Conservation (phyloP, 2,113 vertebrate genomes). For the Takifugu bimaculatus region DNA sequence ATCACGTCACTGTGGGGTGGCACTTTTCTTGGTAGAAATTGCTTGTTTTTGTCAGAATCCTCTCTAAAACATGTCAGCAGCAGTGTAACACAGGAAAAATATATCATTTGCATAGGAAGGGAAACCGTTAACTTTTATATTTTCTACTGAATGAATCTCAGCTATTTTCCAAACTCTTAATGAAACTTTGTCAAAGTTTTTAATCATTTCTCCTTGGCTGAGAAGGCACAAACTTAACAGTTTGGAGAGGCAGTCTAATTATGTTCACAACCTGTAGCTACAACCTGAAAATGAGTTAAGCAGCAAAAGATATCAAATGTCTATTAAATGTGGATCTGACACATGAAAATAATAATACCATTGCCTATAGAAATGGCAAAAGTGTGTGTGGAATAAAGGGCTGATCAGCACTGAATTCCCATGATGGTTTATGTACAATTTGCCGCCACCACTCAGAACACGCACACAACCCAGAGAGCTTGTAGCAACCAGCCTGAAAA, state of each 20-base stretch:
- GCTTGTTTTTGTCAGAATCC: constrained; percentile 22
- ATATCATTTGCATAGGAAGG: constrained; percentile 1
- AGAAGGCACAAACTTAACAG: neutral
- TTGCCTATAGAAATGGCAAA: too few relatives aligned
- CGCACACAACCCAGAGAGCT: too few relatives aligned
- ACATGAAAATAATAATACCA: neutral
- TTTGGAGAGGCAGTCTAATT: neutral
- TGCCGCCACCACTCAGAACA: too few relatives aligned
- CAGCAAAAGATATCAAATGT: neutral
- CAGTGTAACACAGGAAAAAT: neutral
- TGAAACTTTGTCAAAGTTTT: neutral
- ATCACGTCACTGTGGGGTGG: constrained; percentile 29
- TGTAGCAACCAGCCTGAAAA: too few relatives aligned
- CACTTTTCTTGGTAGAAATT: constrained; percentile 29
- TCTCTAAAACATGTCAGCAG: constrained; percentile 1
- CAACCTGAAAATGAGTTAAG: neutral
- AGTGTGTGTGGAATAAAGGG: too few relatives aligned
- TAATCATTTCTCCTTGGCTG: neutral
- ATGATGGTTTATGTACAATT: too few relatives aligned
- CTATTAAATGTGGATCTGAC: neutral
- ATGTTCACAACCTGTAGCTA: constrained; percentile 2
- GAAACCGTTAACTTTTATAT: constrained; percentile 8
- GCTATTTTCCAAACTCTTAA: neutral
- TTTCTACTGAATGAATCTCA: constrained; percentile 1
- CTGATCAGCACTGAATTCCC: too few relatives aligned